A percentile compares a stretch with the other conserved stretches of the same genome.
phyloP scores from a whole-genome alignment of 2,888 invertebrate genomes.

The Hedychridium roseum region DNA sequence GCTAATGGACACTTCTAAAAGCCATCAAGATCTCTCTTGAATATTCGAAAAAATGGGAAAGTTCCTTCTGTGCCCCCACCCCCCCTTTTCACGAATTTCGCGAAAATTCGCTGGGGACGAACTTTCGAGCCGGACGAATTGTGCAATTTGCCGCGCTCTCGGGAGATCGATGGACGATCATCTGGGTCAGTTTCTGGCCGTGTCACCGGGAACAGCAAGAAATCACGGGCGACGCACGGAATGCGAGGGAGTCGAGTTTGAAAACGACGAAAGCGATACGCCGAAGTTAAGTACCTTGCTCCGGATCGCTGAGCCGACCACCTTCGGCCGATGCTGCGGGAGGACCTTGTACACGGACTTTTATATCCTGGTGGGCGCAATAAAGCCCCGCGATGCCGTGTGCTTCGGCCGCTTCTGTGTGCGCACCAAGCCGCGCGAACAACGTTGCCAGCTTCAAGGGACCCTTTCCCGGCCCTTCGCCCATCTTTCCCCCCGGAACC shows the following conservation, averaged over 20 bases:
- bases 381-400: slow-evolving; percentile 36
- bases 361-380: slow-evolving; percentile 43
- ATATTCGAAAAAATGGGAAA: neutral
- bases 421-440: no score
- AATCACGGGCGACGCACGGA: slow-evolving; percentile 8
- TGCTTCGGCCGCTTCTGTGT: slow-evolving; percentile 41
- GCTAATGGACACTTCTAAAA: no score
- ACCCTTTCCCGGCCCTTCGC: no score
- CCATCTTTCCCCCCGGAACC: no score
- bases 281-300: no score
- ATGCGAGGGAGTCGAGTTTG: no score
- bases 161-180: slow-evolving; percentile 21
- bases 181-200: slow-evolving; percentile 26
- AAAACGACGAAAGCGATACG: slow-evolving; percentile 23
- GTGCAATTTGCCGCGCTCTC: no score
- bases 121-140: no score
- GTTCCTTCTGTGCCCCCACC: neutral
- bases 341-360: slow-evolving; percentile 37
- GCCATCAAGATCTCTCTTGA: no score
- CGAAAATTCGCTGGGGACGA: no score
- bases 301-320: slow-evolving; percentile 30
- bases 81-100: neutral
- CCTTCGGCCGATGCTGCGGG: slow-evolving; percentile 37
- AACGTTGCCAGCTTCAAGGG: no score
- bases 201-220: neutral